phyloP scores from a whole-genome alignment of 1,140 invertebrate species.

The Aphelenchoides fujianensis region DNA sequence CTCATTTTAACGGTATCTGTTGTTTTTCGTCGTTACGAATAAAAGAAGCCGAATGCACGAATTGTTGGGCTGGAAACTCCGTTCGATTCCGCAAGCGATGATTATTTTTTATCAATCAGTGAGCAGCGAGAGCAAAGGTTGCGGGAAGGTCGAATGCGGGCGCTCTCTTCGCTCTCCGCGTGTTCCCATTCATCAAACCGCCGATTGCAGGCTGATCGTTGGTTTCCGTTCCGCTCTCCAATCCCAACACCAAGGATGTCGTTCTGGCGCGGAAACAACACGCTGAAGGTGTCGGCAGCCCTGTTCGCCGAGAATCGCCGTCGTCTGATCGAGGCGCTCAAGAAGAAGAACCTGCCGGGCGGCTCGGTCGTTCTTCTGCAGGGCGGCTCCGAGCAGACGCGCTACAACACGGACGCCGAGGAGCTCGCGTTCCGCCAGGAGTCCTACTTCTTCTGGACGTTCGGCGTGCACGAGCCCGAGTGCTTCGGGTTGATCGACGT shows the following conservation, averaged over 20 bases:
- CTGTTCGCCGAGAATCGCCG: slow-evolving; percentile 52
- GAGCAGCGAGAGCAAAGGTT: slow-evolving; percentile 1
- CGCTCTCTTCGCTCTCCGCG: no score
- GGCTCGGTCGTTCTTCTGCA: slow-evolving; percentile 47
- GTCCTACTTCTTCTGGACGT: slow-evolving; percentile 62
- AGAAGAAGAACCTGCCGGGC: slow-evolving; percentile 4
- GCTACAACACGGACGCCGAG: slow-evolving; percentile 59
- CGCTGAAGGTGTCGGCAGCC: slow-evolving; percentile 46
- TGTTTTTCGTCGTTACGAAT: no score
- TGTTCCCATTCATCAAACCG: no score
- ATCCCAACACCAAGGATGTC: slow-evolving; percentile 37
- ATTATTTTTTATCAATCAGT: slow-evolving; percentile 6
- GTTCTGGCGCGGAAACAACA: slow-evolving; percentile 52
- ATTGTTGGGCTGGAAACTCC: background rate
- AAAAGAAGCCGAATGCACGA: no score
- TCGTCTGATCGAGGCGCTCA: slow-evolving; percentile 45
- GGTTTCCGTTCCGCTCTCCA: no score
- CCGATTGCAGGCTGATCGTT: background rate
- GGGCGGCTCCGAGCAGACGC: slow-evolving; percentile 53
- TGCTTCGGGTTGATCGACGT: slow-evolving; percentile 54
- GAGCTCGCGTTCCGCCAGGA: slow-evolving; percentile 60
- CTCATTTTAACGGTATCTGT: no score
- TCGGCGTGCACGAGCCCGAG: slow-evolving; percentile 60
- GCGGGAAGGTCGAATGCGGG: background rate
- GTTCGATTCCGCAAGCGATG: background rate